Evolutionary conservation across 2,888 invertebrate genomes (phyloP).

Genomic region (Leptopterna dolabrata): DNA sequence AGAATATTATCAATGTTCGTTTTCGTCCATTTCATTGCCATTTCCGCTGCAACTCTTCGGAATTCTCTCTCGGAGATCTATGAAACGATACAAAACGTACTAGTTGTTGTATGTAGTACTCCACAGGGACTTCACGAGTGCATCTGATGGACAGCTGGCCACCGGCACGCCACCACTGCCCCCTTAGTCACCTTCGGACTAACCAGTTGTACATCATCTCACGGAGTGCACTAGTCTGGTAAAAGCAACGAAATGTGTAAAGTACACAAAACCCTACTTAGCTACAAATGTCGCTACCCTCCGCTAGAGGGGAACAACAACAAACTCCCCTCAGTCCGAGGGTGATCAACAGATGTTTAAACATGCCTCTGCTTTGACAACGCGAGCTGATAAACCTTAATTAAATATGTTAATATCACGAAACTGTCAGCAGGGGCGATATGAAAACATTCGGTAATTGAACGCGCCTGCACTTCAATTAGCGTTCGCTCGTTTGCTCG

Average conservation of each 20-base stretch:
- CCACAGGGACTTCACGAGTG: too few relatives aligned
- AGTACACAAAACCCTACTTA: not conserved
- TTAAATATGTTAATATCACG: conserved; percentile 38
- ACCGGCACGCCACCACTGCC: not conserved
- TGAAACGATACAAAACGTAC: too few relatives aligned
- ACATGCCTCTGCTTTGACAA: conserved; percentile 28
- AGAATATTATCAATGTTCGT: too few relatives aligned
- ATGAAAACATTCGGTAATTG: conserved; percentile 11
- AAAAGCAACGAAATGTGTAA: not conserved
- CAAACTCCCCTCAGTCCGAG: not conserved
- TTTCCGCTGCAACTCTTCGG: too few relatives aligned
- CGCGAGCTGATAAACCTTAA: conserved; percentile 37
- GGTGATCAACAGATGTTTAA: conserved; percentile 40
- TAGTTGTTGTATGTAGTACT: too few relatives aligned
- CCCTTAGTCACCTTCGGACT: not conserved
- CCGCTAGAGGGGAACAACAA: not conserved
- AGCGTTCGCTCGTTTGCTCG: not conserved
- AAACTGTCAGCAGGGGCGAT: conserved; percentile 2
- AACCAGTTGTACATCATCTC: not conserved
- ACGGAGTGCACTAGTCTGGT: not conserved
- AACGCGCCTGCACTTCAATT: not conserved
- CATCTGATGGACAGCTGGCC: not conserved
- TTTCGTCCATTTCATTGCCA: too few relatives aligned
- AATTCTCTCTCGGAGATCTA: too few relatives aligned
- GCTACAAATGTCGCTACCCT: not conserved